Evolutionary conservation across 2,888 invertebrate species (phyloP).

Genomic region (Cerastis rubricosa): DNA sequence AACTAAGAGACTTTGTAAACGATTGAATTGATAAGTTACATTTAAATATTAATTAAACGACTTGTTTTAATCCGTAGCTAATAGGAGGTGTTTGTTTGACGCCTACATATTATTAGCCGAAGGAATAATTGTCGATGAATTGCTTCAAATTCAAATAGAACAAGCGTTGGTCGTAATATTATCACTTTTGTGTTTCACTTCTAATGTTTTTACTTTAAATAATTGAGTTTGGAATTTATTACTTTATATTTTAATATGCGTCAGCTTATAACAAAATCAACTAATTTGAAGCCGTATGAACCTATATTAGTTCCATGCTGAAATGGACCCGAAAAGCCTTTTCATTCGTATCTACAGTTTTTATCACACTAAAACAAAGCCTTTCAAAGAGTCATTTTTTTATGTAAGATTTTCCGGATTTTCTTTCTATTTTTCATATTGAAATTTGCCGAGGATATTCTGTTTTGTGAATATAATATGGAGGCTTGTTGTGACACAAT

Average conservation of each 20-base stretch:
- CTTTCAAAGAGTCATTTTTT: constrained; percentile 4
- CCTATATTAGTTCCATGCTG: not conserved
- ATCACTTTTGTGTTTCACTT: not conserved
- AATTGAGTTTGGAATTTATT: not conserved
- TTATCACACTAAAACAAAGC: not conserved
- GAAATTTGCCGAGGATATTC: constrained; percentile 73
- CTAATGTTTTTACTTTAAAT: not conserved
- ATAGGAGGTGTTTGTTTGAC: constrained; percentile 13
- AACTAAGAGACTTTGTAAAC: constrained; percentile 52
- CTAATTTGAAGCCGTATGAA: not conserved
- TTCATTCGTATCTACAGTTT: not conserved
- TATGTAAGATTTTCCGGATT: constrained; percentile 43
- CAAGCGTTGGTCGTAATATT: not conserved
- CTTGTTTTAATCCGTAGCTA: constrained; percentile 27
- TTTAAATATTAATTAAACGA: constrained; percentile 42
- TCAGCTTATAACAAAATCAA: not conserved
- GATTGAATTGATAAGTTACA: constrained; percentile 44
- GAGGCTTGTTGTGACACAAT: constrained; percentile 77
- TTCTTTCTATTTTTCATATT: constrained; percentile 63
- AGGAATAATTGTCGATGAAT: constrained; percentile 8
- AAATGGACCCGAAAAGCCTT: not conserved
- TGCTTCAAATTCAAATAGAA: constrained; percentile 12
- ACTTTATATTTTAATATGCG: not conserved
- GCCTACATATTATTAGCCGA: not conserved
- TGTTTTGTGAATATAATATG: constrained; percentile 79